phyloP scores from a whole-genome alignment of 1,140 invertebrate genomes.

The Phymorhynchus buccinoides region DNA sequence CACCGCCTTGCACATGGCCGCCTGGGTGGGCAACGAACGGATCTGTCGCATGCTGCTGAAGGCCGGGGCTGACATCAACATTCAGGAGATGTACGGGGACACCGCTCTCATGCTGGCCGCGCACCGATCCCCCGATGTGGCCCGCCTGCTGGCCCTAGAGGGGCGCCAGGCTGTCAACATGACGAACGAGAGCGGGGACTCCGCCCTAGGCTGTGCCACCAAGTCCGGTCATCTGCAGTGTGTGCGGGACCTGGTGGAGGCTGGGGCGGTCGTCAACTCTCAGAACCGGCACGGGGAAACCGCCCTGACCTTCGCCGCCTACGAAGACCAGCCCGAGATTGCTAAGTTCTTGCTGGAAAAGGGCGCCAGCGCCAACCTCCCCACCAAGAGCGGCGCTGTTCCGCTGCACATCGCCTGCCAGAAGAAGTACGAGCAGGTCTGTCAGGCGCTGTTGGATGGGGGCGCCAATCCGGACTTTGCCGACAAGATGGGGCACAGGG shows the following conservation, averaged over 20 bases:
- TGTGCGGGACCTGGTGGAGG: conserved; percentile 30
- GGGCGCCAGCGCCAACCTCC: conserved; percentile 32
- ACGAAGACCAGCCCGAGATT: conserved; percentile 22
- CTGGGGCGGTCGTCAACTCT: conserved; percentile 35
- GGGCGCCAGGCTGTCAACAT: conserved; percentile 1
- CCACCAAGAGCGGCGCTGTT: conserved; percentile 25
- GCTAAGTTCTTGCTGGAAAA: conserved; percentile 33
- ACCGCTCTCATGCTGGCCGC: conserved; percentile 48
- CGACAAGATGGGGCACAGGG: conserved; percentile 23
- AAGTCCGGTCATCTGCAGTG: conserved; percentile 29
- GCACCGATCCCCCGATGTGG: conserved; percentile 34
- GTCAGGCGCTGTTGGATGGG: conserved; percentile 12
- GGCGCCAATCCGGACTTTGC: conserved; percentile 29
- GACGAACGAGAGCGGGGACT: conserved; percentile 31
- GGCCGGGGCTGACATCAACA: conserved; percentile 19
- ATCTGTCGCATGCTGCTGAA: conserved; percentile 33
- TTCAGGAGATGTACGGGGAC: conserved; percentile 41
- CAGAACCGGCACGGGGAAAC: conserved; percentile 39
- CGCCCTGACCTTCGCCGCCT: conserved; percentile 36
- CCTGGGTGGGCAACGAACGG: conserved; percentile 35
- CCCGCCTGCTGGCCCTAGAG: conserved; percentile 4
- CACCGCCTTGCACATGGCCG: conserved; percentile 38
- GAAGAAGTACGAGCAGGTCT: conserved; percentile 24
- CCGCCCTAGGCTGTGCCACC: conserved; percentile 33
- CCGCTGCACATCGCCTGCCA: conserved; percentile 33